Percentiles rank a stretch among this genome's conserved stretches.
Evolutionary conservation across 1,140 invertebrate genomes (phyloP).

Genomic region (Cylas formicarius): DNA sequence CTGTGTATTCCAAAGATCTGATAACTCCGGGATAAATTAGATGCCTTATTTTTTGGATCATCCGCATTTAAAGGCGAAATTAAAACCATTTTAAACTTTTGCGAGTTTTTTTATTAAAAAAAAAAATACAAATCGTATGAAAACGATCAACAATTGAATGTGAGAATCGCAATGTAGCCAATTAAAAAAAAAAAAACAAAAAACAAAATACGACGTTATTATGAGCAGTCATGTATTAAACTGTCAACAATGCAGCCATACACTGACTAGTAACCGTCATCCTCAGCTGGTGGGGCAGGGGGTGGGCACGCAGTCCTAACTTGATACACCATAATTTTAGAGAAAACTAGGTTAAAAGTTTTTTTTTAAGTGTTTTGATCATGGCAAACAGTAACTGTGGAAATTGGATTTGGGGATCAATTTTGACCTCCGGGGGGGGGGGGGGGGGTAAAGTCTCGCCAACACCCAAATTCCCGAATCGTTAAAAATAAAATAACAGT

Average conservation of each 20-base stretch:
- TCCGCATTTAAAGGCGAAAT: too few species aligned
- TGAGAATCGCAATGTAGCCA: conserved; percentile 4
- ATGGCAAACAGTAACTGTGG: conserved; percentile 1
- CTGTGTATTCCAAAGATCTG: too few species aligned
- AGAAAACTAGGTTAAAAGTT: conserved; percentile 18
- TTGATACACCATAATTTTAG: conserved; percentile 28
- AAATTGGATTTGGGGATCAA: conserved; percentile 8
- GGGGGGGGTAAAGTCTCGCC: neutral
- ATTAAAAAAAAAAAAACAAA: conserved; percentile 1
- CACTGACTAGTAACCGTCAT: conserved; percentile 38
- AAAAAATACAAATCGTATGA: conserved; percentile 15
- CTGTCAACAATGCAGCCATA: conserved; percentile 33
- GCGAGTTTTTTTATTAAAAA: conserved; percentile 8
- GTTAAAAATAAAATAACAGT: conserved; percentile 14
- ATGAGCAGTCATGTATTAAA: conserved; percentile 28
- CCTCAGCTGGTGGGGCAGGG: conserved; percentile 4
- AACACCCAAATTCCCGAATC: conserved; percentile 12
- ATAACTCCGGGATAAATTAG: too few species aligned
- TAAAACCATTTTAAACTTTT: too few species aligned
- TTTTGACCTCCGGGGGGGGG: neutral
- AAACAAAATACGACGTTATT: conserved; percentile 6
- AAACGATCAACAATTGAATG: conserved; percentile 10
- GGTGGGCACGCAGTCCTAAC: conserved; percentile 26
- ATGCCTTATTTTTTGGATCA: too few species aligned
- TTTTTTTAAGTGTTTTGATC: conserved; percentile 3